These are phyloP conservation scores for Hydrolagus affinis DNA, from an alignment of 2,113 vertebrate genomes.

Conservation along the genomic window DNA sequence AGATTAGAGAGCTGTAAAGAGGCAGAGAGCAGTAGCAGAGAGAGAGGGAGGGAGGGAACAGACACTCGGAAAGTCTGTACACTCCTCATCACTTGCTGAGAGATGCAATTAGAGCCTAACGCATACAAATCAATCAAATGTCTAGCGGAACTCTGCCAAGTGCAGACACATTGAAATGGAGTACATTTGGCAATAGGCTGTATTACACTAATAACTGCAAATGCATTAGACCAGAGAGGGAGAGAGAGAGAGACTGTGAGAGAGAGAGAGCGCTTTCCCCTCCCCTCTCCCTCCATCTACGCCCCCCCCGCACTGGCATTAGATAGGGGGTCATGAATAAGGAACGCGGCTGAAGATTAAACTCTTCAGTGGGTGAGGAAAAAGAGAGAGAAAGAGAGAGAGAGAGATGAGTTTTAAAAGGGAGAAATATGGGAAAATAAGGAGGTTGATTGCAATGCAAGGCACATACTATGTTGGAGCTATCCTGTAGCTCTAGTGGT, in stretches of 20 bases:
- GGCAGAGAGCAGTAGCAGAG: too few species aligned
- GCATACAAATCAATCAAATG: conserved; percentile 29
- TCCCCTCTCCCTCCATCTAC: background rate
- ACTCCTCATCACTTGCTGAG: background rate
- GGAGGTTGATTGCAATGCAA: too few species aligned
- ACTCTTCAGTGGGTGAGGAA: background rate
- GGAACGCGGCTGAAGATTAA: background rate
- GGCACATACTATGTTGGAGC: too few species aligned
- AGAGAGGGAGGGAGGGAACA: too few species aligned
- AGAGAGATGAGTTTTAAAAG: background rate
- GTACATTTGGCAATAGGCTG: conserved; percentile 14
- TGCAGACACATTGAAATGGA: conserved; percentile 28
- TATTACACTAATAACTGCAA: conserved; percentile 23
- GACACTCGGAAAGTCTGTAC: too few species aligned
- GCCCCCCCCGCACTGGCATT: too few species aligned
- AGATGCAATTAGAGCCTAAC: conserved; percentile 28
- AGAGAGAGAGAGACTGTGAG: background rate
- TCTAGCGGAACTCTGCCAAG: background rate
- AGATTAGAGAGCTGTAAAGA: too few species aligned
- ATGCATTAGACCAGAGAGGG: conserved; percentile 6
- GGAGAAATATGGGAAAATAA: too few species aligned
- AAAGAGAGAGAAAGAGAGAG: too few species aligned
- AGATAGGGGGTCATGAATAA: conserved; percentile 11
- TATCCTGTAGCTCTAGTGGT: too few species aligned
- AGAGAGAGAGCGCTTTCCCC: background rate